Conservation (phyloP, 2,888 invertebrate genomes). For the Steinernema hermaphroditum region DNA sequence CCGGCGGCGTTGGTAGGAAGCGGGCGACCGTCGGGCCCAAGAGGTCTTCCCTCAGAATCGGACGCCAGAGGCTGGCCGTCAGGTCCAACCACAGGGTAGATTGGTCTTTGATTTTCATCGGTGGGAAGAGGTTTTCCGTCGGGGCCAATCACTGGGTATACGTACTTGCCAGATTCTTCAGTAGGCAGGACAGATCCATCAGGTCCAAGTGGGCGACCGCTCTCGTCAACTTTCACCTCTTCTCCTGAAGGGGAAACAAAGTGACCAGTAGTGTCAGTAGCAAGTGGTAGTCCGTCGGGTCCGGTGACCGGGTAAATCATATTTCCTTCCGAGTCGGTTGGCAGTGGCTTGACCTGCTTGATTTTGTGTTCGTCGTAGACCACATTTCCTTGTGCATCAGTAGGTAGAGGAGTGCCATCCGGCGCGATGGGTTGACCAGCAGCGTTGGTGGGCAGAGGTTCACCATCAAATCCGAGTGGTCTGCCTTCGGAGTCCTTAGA, state of each 20-base stretch:
- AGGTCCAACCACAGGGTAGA: slow-evolving; percentile 29
- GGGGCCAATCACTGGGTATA: slow-evolving; percentile 35
- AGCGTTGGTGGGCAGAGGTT: slow-evolving; percentile 37
- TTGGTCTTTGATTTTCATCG: slow-evolving; percentile 35
- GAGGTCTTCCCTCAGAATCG: background rate
- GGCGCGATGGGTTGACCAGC: slow-evolving; percentile 40
- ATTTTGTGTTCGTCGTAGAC: slow-evolving; percentile 40
- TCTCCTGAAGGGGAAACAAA: slow-evolving; percentile 36
- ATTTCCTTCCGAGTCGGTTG: slow-evolving; percentile 38
- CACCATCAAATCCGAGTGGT: slow-evolving; percentile 41
- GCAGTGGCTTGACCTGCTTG: slow-evolving; percentile 41
- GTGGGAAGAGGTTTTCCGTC: slow-evolving; percentile 39
- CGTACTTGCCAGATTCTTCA: slow-evolving; percentile 33
- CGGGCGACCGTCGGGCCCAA: background rate
- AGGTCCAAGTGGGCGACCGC: slow-evolving; percentile 34
- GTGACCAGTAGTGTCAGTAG: slow-evolving; percentile 44
- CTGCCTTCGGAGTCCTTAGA: slow-evolving; percentile 45
- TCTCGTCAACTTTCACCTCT: slow-evolving; percentile 37
- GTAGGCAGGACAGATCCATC: slow-evolving; percentile 32
- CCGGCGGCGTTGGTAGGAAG: slow-evolving; percentile 42
- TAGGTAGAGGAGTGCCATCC: slow-evolving; percentile 42
- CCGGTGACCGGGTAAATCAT: slow-evolving; percentile 33
- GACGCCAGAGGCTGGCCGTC: slow-evolving; percentile 29
- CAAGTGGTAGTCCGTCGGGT: slow-evolving; percentile 29
- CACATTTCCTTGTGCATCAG: slow-evolving; percentile 44